Conservation (phyloP, 2,797 vertebrate species). For the Acrossocheilus wenchowensis region DNA sequence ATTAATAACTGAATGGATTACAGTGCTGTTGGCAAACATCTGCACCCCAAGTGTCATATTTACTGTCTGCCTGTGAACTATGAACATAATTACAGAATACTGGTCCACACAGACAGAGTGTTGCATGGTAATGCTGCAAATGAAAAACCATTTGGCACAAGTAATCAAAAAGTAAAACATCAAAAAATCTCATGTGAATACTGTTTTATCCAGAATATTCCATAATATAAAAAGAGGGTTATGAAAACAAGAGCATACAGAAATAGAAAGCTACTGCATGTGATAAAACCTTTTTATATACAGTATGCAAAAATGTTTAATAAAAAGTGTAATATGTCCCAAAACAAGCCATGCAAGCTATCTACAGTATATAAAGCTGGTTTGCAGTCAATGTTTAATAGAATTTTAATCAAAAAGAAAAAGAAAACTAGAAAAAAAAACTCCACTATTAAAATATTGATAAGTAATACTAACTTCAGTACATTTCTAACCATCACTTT, state of each 20-base stretch:
- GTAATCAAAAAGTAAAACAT: constrained; percentile 29
- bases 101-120: constrained; percentile 16
- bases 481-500: neutral
- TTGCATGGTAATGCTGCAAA: constrained; percentile 28
- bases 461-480: neutral
- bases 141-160: constrained; percentile 3
- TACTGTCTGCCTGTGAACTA: constrained; percentile 51
- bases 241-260: neutral
- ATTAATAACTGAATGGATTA: constrained; percentile 69
- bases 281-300: neutral
- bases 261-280: neutral
- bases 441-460: neutral
- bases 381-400: neutral
- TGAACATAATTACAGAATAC: constrained; percentile 53
- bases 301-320: neutral
- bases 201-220: neutral
- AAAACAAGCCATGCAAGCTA: neutral
- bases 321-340: neutral
- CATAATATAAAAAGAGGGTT: neutral
- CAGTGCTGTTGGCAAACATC: constrained; percentile 68
- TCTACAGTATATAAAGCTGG: neutral
- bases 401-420: neutral
- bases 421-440: neutral
- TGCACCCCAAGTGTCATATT: constrained; percentile 59
- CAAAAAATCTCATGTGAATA: constrained; percentile 11